Conservation (phyloP, 2,888 invertebrate species). For the Tachina fera region DNA sequence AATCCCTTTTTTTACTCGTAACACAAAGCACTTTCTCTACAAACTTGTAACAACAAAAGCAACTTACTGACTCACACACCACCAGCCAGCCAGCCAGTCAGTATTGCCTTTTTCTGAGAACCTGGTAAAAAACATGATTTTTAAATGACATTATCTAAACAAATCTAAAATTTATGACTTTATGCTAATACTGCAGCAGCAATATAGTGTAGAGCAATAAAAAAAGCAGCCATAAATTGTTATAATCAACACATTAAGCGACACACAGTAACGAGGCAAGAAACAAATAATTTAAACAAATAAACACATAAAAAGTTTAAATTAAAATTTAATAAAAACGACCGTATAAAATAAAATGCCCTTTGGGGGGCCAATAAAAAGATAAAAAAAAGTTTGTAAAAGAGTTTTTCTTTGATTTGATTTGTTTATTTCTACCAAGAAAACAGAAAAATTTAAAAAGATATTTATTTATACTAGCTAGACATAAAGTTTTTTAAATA, state of each 20-base stretch:
- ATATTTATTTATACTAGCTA: too few relatives aligned
- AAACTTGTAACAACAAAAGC: constrained; percentile 26
- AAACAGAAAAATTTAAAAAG: not conserved
- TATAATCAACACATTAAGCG: constrained; percentile 29
- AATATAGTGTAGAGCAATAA: constrained; percentile 18
- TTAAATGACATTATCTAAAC: constrained; percentile 71
- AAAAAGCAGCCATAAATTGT: constrained; percentile 39
- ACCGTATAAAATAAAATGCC: not conserved
- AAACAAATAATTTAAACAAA: constrained; percentile 43
- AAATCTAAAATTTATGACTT: constrained; percentile 69
- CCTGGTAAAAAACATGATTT: constrained; percentile 71
- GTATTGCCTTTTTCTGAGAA: constrained; percentile 30
- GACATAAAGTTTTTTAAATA: too few relatives aligned
- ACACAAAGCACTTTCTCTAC: constrained; percentile 19
- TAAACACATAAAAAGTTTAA: constrained; percentile 12
- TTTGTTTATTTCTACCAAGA: constrained; percentile 19
- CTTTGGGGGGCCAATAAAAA: not conserved
- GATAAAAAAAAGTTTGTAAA: not conserved
- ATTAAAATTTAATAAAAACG: not conserved
- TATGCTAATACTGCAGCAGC: constrained; percentile 26
- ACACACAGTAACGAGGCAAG: constrained; percentile 1
- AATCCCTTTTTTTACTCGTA: constrained; percentile 15
- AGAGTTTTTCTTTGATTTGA: not conserved
- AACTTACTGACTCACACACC: not conserved
- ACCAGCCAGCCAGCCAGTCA: not conserved